These are phyloP conservation scores for Nymphalis polychloros DNA, from an alignment of 2,888 invertebrate species.

Conservation along the genomic window DNA sequence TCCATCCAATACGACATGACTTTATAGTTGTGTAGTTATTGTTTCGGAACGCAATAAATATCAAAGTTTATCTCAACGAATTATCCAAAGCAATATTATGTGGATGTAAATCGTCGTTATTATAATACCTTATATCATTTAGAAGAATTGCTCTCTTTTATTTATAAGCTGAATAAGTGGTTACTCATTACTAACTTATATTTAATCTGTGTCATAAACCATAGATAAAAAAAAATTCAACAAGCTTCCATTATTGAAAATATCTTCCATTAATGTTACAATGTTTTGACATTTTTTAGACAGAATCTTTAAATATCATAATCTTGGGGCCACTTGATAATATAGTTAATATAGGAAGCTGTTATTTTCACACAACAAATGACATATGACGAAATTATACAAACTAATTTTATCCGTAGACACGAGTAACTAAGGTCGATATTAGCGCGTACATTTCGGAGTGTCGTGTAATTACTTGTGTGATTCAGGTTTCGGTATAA, in stretches of 20 bases:
- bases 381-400: slow-evolving; percentile 29
- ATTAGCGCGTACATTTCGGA: slow-evolving; percentile 22
- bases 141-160: slow-evolving; percentile 37
- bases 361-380: slow-evolving; percentile 44
- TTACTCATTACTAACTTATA: slow-evolving; percentile 16
- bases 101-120: slow-evolving; percentile 40
- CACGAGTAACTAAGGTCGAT: slow-evolving; percentile 7
- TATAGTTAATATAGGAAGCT: slow-evolving; percentile 47
- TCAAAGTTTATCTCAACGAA: slow-evolving; percentile 59
- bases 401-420: slow-evolving; percentile 31
- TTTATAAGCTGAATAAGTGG: slow-evolving; percentile 24
- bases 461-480: slow-evolving; percentile 30
- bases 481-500: slow-evolving; percentile 43
- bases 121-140: slow-evolving; percentile 22
- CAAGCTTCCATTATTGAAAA: slow-evolving; percentile 23
- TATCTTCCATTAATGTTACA: slow-evolving; percentile 19
- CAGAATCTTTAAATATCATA: slow-evolving; percentile 51
- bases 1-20: slow-evolving; percentile 76
- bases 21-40: slow-evolving; percentile 43
- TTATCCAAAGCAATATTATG: slow-evolving; percentile 72
- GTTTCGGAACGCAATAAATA: slow-evolving; percentile 49
- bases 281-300: slow-evolving; percentile 13
- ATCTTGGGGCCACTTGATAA: slow-evolving; percentile 65
- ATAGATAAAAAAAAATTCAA: slow-evolving; percentile 10
- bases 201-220: slow-evolving; percentile 6